Evolutionary conservation across 2,113 vertebrate species (phyloP).

Genomic region (Zosterops lateralis): DNA sequence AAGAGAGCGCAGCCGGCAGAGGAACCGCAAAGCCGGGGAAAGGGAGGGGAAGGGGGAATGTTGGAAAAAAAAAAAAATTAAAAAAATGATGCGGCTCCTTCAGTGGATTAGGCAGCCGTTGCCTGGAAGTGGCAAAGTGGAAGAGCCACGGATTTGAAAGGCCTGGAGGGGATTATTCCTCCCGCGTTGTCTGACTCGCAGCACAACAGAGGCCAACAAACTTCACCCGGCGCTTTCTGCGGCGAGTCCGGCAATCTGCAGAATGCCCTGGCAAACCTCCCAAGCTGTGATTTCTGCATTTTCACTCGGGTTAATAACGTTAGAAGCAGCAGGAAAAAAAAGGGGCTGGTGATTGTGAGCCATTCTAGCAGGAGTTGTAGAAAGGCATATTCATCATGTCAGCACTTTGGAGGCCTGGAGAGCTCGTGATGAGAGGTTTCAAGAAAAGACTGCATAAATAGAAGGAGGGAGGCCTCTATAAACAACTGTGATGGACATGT

Average conservation of each 20-base stretch:
- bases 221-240: background rate
- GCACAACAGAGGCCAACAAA: background rate
- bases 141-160: background rate
- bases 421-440: background rate
- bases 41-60: background rate
- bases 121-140: conserved; percentile 27
- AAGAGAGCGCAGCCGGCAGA: background rate
- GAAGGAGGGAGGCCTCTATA: background rate
- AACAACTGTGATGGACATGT: background rate
- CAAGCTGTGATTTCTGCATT: background rate
- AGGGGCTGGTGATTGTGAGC: background rate
- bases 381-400: background rate
- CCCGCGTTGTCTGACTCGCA: background rate
- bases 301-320: background rate
- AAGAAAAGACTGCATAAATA: background rate
- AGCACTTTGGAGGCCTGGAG: background rate
- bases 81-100: conserved; percentile 35
- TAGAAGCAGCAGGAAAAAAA: background rate
- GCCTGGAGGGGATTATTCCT: background rate
- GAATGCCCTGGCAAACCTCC: background rate
- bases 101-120: background rate
- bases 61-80: background rate
- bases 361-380: background rate
- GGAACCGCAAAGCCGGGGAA: conserved; percentile 6
- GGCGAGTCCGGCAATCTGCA: background rate